Percentiles rank a stretch among this genome's conserved stretches.
Evolutionary conservation across 2,888 invertebrate species (phyloP).

Genomic region (Heliothis peltigera): DNA sequence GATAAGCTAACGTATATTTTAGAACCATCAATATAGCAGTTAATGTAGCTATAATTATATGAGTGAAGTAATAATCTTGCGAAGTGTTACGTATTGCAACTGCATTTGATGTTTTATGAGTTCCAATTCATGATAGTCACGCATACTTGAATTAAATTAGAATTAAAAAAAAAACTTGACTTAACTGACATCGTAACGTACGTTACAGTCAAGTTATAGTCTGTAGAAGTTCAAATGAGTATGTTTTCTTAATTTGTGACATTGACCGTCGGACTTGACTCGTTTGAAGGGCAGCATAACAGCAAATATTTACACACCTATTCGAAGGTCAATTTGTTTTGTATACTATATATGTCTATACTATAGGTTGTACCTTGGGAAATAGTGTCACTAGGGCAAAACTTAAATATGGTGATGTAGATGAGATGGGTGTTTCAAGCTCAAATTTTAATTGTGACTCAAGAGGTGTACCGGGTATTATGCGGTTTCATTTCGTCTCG

Average conservation of each 20-base stretch:
- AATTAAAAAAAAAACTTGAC: too few species aligned
- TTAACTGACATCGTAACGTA: too few species aligned
- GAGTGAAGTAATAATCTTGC: not conserved
- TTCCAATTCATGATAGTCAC: too few species aligned
- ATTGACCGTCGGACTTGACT: conserved; percentile 1
- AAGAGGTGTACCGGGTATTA: not conserved
- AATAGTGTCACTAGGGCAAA: not conserved
- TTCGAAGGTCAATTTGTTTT: not conserved
- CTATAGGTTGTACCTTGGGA: not conserved
- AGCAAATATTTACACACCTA: not conserved
- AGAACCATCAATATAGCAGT: conserved; percentile 5
- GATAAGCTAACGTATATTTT: conserved; percentile 27
- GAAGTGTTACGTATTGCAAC: not conserved
- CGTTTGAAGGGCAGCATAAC: not conserved
- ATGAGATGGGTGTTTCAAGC: not conserved
- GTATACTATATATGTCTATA: not conserved
- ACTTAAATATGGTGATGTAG: not conserved
- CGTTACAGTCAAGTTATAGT: too few species aligned
- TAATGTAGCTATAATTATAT: conserved; percentile 13
- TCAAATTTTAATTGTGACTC: not conserved
- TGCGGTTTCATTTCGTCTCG: too few species aligned
- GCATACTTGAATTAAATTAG: too few species aligned
- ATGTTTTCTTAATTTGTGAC: not conserved
- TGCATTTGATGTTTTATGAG: too few species aligned
- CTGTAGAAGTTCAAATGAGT: too few species aligned